Evolutionary conservation across 1,140 invertebrate genomes (phyloP), one percentile per base, ranked within the genome.

Genomic region (Latrodectus geometricus): DNA sequence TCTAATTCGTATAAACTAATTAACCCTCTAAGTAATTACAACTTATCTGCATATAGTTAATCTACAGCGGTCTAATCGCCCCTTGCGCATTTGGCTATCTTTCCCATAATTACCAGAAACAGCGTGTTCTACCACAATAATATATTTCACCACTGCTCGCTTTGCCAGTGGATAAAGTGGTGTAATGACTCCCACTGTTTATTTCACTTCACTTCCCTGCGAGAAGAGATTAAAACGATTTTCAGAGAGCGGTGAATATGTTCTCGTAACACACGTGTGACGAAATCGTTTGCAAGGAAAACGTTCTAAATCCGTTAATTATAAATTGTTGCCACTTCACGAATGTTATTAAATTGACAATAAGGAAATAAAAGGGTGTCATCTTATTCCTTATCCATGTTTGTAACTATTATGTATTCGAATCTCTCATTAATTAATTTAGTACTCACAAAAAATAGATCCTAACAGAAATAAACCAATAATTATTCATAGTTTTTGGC

Each of bases 1-100:
- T 68, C 78, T 80, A 80, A 80, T 80, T 80, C 78, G 78, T 70
- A 80, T 80, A 80, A 80, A 70, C 78, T 80, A 80, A 80, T 80
- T 80, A 80, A 72, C 78, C 68, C 78, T 52, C 78, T 54, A 80
- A 80, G 78, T 80, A 80, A 80, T 80, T 80, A 80, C 78, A 80
- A 80, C 78, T 80, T 80, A 80, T 80, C 78, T 80, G 78, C 78
- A 80, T 80, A 80, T 80, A 80, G 78, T 80, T 80, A 80, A 80
- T 80, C 78, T 80, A 80, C 54, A 54, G 68, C n/a, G 66, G 49
- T 35, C 78, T 80, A 80, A 80, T 80, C 78, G 78, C 66, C 61
- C 66, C 14, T 12, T 14, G 50, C 78, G 78, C 68, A 70, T 50
- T 70, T 35, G 56, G 61, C 78, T 80, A 80, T 80, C 78, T 80